Evolutionary conservation across 1,140 invertebrate species (phyloP), one percentile per base, ranked within the genome.

Genomic region (Epicauta chinensis): DNA sequence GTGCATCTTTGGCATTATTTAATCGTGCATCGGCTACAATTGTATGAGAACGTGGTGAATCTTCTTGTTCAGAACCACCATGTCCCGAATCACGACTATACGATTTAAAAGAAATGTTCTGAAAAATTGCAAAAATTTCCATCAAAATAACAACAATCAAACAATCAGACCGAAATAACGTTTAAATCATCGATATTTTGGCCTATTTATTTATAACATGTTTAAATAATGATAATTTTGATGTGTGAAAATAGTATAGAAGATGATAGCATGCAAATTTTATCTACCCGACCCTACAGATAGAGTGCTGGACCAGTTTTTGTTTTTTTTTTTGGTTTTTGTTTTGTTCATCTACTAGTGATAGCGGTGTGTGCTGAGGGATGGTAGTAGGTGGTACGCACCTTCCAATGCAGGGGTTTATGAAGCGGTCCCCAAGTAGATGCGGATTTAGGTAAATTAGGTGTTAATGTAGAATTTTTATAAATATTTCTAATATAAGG

Each of bases 91-190:
- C 76, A 53, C 81, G 74, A 55, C 80, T 80, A 64, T 79, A 81
- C 31, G 79, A 81, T 64, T 83, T 83, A 80, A 81, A 82, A 76
- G 80, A 82, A 77, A 80, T 81, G 77, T 81, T 83, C 81, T 83
- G 79, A 58, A 71, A 71, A n/a, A n/a, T n/a, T n/a, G n/a, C n/a
- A n/a, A 23, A 23, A 23, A 23, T 23, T 23, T 23, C 7, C 23
- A 23, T 5, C 23, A 5, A 23, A 23, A 23, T 23, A 23, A 23
- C 7, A 23, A 23, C 23, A 2, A 23, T 23, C 4, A 23, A 23
- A 23, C 4, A n/a, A n/a, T n/a, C n/a, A n/a, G n/a, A n/a, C n/a
- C n/a, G n/a, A 5, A 23, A 23, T 23, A 23, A 23, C 23, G 23
- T 5, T 23, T 7, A 2, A 23, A 23, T 23, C 7, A n/a, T 23